Evolutionary conservation across 2,888 invertebrate genomes (phyloP).

Genomic region (Volucella inflata): DNA sequence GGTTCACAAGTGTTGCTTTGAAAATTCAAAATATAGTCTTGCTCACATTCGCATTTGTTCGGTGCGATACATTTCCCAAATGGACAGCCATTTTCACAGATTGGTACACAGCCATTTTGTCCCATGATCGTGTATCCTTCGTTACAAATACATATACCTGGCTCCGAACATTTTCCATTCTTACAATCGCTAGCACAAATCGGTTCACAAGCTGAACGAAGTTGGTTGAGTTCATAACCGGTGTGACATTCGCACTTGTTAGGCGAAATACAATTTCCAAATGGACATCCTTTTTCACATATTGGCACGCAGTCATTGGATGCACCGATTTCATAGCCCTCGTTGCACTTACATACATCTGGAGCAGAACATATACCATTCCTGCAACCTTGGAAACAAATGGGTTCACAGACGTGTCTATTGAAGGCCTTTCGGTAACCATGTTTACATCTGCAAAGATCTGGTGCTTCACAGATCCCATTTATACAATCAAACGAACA

Average conservation of each 20-base stretch:
- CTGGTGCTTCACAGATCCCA: constrained; percentile 82
- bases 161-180: constrained; percentile 83
- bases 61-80: constrained; percentile 81
- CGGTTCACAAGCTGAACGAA: constrained; percentile 78
- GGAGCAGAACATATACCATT: constrained; percentile 86
- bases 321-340: constrained; percentile 77
- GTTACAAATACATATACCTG: constrained; percentile 82
- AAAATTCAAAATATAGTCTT: constrained; percentile 75
- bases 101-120: constrained; percentile 78
- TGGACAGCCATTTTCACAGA: constrained; percentile 63
- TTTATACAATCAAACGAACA: constrained; percentile 81
- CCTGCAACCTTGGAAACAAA: constrained; percentile 87
- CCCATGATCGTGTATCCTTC: constrained; percentile 79
- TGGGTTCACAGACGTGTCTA: constrained; percentile 84
- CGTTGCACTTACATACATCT: constrained; percentile 85
- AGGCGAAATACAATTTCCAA: constrained; percentile 84
- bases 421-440: constrained; percentile 82
- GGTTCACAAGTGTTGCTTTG: constrained; percentile 58
- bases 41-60: constrained; percentile 82
- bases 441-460: constrained; percentile 80
- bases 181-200: constrained; percentile 80
- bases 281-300: constrained; percentile 81
- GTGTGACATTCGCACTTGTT: constrained; percentile 84
- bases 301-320: constrained; percentile 79
- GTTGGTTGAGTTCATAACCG: constrained; percentile 80